A percentile compares a stretch with the other conserved stretches of the same genome.
phyloP scores from a whole-genome alignment of 2,113 vertebrate genomes.

The Myotis yumanensis region DNA sequence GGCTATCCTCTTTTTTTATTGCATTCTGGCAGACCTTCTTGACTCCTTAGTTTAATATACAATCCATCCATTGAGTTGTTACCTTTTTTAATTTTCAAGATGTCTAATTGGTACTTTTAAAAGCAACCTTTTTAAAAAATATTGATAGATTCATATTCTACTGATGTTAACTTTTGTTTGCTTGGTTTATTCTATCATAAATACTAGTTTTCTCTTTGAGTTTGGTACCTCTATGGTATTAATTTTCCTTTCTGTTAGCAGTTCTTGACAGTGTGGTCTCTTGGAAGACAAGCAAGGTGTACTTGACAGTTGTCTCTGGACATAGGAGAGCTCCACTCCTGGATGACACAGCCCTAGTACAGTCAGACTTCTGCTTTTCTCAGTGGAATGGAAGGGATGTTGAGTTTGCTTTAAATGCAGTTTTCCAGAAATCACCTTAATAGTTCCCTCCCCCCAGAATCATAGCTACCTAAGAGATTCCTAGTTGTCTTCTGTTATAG shows the following conservation, averaged over 20 bases:
- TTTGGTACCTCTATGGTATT: background rate
- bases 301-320: background rate
- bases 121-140: background rate
- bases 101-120: background rate
- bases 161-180: constrained; percentile 25
- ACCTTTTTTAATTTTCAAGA: constrained; percentile 18
- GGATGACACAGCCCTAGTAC: background rate
- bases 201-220: background rate
- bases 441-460: background rate
- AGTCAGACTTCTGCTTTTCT: background rate
- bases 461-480: background rate
- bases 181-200: constrained; percentile 34
- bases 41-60: background rate
- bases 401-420: background rate
- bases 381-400: background rate
- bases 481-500: background rate
- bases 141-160: background rate
- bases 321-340: background rate
- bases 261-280: background rate
- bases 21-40: background rate
- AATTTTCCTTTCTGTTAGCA: constrained; percentile 23
- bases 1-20: background rate
- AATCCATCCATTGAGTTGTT: background rate
- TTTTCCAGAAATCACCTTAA: background rate
- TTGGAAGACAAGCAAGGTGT: background rate